A percentile compares a stretch with the other conserved stretches of the same genome.
phyloP scores from a whole-genome alignment of 1,140 invertebrate species.

The Capitella teleta region DNA sequence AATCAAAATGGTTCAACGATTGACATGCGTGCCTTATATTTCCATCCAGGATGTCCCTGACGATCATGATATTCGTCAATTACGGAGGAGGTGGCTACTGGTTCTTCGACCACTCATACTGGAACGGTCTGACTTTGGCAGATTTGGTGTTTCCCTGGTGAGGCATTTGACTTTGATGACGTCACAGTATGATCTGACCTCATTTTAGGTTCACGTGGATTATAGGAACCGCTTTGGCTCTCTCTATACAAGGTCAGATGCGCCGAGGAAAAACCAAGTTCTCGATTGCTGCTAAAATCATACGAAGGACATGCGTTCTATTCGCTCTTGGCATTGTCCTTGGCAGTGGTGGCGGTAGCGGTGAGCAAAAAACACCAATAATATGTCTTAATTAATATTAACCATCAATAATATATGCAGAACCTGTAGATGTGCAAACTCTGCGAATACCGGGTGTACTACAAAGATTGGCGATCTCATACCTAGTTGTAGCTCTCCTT shows the following conservation, averaged over 20 bases:
- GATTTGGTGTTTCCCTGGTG: conserved; percentile 85
- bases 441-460: neutral
- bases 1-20: too few relatives aligned
- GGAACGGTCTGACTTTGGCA: conserved; percentile 81
- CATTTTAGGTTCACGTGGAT: neutral
- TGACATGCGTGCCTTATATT: too few relatives aligned
- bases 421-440: neutral
- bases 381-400: neutral
- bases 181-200: neutral
- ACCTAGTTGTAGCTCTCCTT: neutral
- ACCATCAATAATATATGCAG: neutral
- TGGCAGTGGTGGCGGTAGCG: neutral
- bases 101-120: conserved; percentile 72
- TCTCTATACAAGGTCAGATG: neutral
- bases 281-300: neutral
- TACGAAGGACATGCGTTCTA: neutral
- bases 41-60: too few relatives aligned
- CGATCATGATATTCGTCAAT: conserved; percentile 65
- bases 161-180: neutral
- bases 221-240: neutral
- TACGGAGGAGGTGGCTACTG: conserved; percentile 67
- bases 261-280: neutral
- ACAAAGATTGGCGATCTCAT: neutral
- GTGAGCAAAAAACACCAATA: neutral
- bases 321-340: neutral